Evolutionary conservation across 2,113 vertebrate species (phyloP), one percentile per base, ranked within the genome.

Genomic region (Podarcis cretensis): DNA sequence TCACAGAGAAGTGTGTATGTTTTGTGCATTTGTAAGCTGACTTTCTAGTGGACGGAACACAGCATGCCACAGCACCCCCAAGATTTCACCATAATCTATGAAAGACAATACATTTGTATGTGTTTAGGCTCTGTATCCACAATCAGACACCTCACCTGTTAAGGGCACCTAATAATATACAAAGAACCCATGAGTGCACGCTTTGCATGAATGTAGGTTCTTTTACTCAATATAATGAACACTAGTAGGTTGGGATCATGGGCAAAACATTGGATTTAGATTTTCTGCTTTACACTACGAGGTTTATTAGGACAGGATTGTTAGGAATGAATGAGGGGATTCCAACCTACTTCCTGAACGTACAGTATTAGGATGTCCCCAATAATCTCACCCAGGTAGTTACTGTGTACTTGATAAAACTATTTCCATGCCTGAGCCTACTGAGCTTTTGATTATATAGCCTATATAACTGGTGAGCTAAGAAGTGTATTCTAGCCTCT

Each of bases 401-500:
- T 37, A 81, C 25, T 14, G 54, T 25, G 40, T 83, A 32, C n/a
- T 66, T 75, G 48, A 54, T 23, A 82, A 84, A 71, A 84, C 23
- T 89, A 27, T 81, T 81, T 89, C 23, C 77, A 74, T 74, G 30
- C 54, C 35, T 48, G 18, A 84, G n/a, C 43, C 32, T 30, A 80
- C n/a, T 27, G 20, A 81, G 73, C 73, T 18, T 92, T 43, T 1
- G 35, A 88, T 68, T 74, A 75, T 43, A 74, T n/a, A 88, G 77
- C 91, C 14, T 87, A 20, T n/a, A 85, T 88, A 93, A 86, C 80
- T 16, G 3, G 59, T 75, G 48, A 90, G 63, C 1, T 10, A 32
- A 74, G 82, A 77, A 59, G 2, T 13, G 4, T 0, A 43, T 89
- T 91, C 27, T 87, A 93, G 89, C 87, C 79, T 89, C 79, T 91